A percentile compares a stretch with the other conserved stretches of the same genome.
phyloP scores from a whole-genome alignment of 2,797 vertebrate genomes.

The Arctocebus calabarensis region DNA sequence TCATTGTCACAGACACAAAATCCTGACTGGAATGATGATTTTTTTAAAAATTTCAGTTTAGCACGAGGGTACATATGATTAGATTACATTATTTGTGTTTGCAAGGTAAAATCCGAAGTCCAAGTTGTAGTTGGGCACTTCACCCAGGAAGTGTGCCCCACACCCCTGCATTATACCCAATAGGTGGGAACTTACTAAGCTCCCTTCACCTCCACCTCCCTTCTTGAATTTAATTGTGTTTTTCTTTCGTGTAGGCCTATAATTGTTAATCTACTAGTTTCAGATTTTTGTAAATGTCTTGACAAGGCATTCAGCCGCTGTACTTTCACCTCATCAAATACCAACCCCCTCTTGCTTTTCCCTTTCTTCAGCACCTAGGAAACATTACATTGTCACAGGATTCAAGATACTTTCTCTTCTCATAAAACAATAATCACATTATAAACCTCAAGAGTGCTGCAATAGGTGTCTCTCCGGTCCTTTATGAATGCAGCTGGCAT shows the following conservation, averaged over 20 bases:
- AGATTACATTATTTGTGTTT: too few relatives aligned
- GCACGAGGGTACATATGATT: too few relatives aligned
- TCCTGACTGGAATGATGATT: background rate
- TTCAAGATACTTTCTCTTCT: conserved; percentile 49
- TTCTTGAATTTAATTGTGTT: too few relatives aligned
- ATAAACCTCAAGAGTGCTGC: conserved; percentile 51
- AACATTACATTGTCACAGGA: conserved; percentile 27
- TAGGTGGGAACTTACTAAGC: too few relatives aligned
- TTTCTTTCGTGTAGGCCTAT: too few relatives aligned
- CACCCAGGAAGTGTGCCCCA: too few relatives aligned
- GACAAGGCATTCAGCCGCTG: background rate
- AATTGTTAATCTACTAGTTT: too few relatives aligned
- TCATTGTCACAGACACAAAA: background rate
- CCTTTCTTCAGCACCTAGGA: conserved; percentile 37
- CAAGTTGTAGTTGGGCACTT: too few relatives aligned
- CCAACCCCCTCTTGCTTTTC: background rate
- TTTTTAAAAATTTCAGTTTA: too few relatives aligned
- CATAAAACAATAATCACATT: conserved; percentile 71
- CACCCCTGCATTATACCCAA: too few relatives aligned
- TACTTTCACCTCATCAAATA: background rate
- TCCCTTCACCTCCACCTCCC: too few relatives aligned
- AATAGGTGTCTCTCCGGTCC: conserved; percentile 63
- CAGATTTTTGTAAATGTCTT: background rate
- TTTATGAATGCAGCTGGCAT: conserved; percentile 71
- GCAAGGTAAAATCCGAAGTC: too few relatives aligned